Evolutionary conservation across 2,888 invertebrate species (phyloP).

Genomic region (Ashinkailepas kermadecensis): DNA sequence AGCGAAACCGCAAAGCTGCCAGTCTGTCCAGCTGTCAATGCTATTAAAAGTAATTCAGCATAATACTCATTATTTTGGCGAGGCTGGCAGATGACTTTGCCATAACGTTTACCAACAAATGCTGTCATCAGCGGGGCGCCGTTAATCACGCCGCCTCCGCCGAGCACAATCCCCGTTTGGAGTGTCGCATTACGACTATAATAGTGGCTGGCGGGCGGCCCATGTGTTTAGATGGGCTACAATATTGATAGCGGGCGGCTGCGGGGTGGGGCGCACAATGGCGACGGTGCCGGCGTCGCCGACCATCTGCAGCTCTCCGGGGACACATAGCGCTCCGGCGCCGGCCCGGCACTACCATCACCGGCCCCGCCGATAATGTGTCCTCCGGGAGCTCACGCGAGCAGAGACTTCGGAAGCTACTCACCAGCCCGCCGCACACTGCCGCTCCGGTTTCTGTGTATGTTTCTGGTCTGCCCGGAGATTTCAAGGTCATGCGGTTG

Average conservation of each 20-base stretch:
- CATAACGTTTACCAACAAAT: no score
- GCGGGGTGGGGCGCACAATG: background rate
- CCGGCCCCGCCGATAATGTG: background rate
- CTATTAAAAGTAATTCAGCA: no score
- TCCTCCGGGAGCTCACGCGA: background rate
- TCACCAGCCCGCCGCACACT: no score
- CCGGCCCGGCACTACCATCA: background rate
- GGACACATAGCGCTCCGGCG: background rate
- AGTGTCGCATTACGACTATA: background rate
- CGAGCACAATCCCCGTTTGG: background rate
- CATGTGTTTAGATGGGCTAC: background rate
- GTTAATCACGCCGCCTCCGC: background rate
- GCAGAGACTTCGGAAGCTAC: no score
- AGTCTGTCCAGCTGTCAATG: no score
- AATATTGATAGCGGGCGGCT: background rate
- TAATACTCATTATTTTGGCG: no score
- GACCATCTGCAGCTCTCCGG: background rate
- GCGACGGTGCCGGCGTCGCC: background rate
- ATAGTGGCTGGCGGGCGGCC: background rate
- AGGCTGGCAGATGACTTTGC: no score
- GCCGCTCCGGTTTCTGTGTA: no score
- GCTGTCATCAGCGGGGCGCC: background rate
- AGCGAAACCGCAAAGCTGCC: no score
- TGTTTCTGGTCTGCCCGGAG: background rate
- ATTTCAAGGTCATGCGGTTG: background rate